Evolutionary conservation across 2,113 vertebrate species (phyloP).

Genomic region (Pagrus major): DNA sequence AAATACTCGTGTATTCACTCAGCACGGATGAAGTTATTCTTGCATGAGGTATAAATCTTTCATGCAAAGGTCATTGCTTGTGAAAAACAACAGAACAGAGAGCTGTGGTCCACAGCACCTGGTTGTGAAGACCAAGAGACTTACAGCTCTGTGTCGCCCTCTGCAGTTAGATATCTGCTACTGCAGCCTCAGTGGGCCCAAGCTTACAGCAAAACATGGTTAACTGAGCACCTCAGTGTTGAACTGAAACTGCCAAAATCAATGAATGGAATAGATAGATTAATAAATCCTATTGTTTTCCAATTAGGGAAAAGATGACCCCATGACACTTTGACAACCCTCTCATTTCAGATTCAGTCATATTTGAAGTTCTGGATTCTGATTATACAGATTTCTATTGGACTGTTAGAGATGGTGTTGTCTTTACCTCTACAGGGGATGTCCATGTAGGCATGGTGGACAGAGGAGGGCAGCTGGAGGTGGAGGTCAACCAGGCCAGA

Average conservation of each 20-base stretch:
- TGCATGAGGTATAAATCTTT: conserved; percentile 66
- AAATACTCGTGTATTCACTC: conserved; percentile 33
- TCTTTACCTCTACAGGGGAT: conserved; percentile 85
- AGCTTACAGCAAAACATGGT: not conserved
- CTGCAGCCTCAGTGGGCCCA: conserved; percentile 24
- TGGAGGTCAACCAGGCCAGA: conserved; percentile 96
- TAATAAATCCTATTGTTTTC: too few species aligned
- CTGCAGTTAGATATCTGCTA: conserved; percentile 64
- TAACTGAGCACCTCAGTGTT: not conserved
- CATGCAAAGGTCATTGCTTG: conserved; percentile 58
- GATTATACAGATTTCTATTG: not conserved
- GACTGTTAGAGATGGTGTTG: not conserved
- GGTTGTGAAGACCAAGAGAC: not conserved
- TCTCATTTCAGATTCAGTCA: too few species aligned
- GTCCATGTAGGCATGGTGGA: conserved; percentile 93
- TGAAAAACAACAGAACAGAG: conserved; percentile 32
- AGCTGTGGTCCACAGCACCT: not conserved
- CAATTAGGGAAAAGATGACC: too few species aligned
- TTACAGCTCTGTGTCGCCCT: conserved; percentile 61
- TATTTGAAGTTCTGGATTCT: not conserved
- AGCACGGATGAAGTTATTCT: conserved; percentile 47
- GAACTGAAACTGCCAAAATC: too few species aligned
- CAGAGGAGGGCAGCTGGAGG: conserved; percentile 94
- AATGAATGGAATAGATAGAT: too few species aligned
- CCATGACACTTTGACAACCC: too few species aligned